Evolutionary conservation across 2,113 vertebrate species (phyloP).

Genomic region (Pygoscelis antarcticus): DNA sequence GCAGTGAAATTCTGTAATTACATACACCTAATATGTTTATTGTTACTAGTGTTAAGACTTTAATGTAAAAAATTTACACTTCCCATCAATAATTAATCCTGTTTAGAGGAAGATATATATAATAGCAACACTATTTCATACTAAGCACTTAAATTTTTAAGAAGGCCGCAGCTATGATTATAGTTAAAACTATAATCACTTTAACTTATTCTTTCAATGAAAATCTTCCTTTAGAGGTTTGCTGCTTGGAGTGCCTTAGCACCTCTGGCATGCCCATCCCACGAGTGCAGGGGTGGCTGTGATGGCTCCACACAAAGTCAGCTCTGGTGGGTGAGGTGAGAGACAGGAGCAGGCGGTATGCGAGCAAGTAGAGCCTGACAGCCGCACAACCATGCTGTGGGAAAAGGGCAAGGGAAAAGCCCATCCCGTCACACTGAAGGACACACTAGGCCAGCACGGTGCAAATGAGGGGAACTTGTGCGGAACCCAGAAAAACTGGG

Average conservation of each 20-base stretch:
- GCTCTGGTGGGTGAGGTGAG: not conserved
- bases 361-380: not conserved
- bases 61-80: not conserved
- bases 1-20: not conserved
- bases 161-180: not conserved
- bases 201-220: not conserved
- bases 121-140: not conserved
- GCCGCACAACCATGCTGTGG: not conserved
- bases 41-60: not conserved
- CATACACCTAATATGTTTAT: not conserved
- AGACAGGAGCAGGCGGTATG: not conserved
- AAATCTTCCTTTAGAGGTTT: not conserved
- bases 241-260: not conserved
- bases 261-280: accelerated
- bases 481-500: not conserved
- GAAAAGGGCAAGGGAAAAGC: not conserved
- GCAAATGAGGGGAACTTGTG: not conserved
- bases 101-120: not conserved
- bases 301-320: not conserved
- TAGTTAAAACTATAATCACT: not conserved
- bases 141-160: accelerated
- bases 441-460: not conserved
- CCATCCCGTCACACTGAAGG: not conserved
- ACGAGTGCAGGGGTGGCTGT: accelerated
- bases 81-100: not conserved